Evolutionary conservation across 2,113 vertebrate genomes (phyloP), one percentile per base, ranked within the genome.

Genomic region (Orthonyx spaldingii): DNA sequence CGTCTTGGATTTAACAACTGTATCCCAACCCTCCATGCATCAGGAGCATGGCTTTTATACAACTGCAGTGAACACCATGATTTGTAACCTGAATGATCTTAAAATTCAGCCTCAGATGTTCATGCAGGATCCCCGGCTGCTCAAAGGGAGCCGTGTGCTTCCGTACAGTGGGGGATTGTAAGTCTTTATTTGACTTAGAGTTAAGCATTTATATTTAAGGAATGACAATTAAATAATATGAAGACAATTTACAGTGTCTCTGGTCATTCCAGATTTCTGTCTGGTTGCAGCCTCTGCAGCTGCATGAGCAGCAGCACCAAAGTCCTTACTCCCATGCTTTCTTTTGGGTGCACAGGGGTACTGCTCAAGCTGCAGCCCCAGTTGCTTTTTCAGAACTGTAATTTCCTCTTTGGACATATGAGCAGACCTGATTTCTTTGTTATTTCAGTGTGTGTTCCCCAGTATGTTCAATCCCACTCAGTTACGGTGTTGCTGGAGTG

Each of bases 1-100:
- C 90, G 91, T 82, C 82, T 95, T 92, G 85, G 60, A 63, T 95
- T 97, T 97, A 95, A 95, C 79, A 92, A 76, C 84, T 93, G 83
- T 75, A 75, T 89, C 69, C 93, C 77, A 87, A 7, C 63, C 37
- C 49, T 84, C 88, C 76, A 87, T 94, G 71, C 87, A 90, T 96
- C 96, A 96, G 74, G 84, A 87, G 69, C 77, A 74, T 16, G 72
- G 17, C 86, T 95, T 95, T 91, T 94, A 52, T 89, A 94, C 20
- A 74, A 41, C 76, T 57, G 57, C 82, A 50, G 50, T 63, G 76
- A 86, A 72, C 50, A 37, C n/a, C n/a, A 55, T 55, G 90, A 81
- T 80, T 84, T 96, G 50, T 72, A 76, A 91, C 49, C 26, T 66
- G 52, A 53, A 11, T 41, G 44, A 93, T 56, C 69, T 55, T 89